Percentiles rank a stretch among this genome's conserved stretches.
phyloP scores from a whole-genome alignment of 2,797 vertebrate species.

The Psittacula derbiana region DNA sequence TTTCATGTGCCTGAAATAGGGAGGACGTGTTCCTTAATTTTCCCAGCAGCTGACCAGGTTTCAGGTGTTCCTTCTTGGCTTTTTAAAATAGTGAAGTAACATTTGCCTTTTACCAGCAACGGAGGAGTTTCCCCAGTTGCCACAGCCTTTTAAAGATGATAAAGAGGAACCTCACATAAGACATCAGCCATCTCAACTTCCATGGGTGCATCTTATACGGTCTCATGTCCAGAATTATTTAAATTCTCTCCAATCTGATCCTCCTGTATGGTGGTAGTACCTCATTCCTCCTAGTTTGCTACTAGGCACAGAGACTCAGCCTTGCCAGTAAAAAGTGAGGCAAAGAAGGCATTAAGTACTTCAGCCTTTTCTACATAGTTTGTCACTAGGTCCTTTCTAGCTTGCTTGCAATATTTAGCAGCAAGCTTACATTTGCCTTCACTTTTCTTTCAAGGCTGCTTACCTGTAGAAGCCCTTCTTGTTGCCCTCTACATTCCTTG shows the following conservation, averaged over 20 bases:
- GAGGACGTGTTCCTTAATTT: neutral
- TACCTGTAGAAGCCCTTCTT: neutral
- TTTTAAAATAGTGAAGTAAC: neutral
- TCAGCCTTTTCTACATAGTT: neutral
- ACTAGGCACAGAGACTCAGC: neutral
- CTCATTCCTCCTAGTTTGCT: neutral
- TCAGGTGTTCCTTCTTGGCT: neutral
- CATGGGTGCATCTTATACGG: neutral
- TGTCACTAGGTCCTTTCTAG: neutral
- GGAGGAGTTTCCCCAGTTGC: neutral
- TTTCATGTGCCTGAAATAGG: neutral
- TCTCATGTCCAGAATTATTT: neutral
- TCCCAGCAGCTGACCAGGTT: neutral
- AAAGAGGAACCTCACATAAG: neutral
- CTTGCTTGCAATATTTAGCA: neutral
- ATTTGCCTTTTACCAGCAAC: neutral
- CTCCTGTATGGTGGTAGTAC: neutral
- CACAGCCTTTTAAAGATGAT: neutral
- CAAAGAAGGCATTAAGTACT: neutral
- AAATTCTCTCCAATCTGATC: neutral
- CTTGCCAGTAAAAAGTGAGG: neutral
- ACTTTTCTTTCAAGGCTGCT: neutral
- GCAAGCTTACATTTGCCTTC: neutral
- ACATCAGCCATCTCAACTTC: neutral
- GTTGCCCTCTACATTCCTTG: neutral